These are phyloP conservation scores for Aphaenogaster rudis DNA, from an alignment of 1,140 invertebrate species.

Conservation along the genomic window DNA sequence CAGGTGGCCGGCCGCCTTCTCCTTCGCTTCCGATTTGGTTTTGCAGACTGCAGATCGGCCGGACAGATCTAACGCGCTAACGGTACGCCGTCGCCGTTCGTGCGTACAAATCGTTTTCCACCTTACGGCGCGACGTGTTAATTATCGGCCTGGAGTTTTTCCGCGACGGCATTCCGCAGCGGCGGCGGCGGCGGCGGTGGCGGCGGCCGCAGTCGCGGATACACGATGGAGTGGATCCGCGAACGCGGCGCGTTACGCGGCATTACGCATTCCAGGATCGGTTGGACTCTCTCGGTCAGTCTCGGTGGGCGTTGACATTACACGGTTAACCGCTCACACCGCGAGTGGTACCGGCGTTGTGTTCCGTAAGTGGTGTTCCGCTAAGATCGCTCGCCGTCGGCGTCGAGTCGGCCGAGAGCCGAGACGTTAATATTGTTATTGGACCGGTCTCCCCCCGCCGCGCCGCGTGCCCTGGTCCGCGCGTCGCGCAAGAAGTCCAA, in stretches of 20 bases:
- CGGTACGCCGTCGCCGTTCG: constrained; percentile 14
- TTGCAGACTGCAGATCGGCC: background rate
- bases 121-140: constrained; percentile 1
- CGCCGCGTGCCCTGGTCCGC: background rate
- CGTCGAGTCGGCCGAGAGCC: background rate
- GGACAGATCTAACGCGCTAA: constrained; percentile 2
- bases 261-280: constrained; percentile 47
- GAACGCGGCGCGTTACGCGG: constrained; percentile 22
- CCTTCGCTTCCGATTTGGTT: constrained; percentile 14
- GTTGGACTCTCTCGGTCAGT: constrained; percentile 13
- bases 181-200: background rate
- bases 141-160: constrained; percentile 20
- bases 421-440: constrained; percentile 57
- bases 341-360: background rate
- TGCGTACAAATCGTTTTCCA: background rate
- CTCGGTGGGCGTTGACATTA: constrained; percentile 40
- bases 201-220: background rate
- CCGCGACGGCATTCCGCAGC: background rate
- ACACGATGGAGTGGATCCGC: background rate
- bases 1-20: background rate
- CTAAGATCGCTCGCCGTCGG: constrained; percentile 1
- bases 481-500: constrained; percentile 1
- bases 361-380: constrained; percentile 12
- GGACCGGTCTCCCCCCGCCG: constrained; percentile 32
- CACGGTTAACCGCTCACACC: constrained; percentile 30